Percentiles rank a stretch among this genome's conserved stretches.
Conservation (phyloP, 2,113 vertebrate genomes). For the Oriolus oriolus region DNA sequence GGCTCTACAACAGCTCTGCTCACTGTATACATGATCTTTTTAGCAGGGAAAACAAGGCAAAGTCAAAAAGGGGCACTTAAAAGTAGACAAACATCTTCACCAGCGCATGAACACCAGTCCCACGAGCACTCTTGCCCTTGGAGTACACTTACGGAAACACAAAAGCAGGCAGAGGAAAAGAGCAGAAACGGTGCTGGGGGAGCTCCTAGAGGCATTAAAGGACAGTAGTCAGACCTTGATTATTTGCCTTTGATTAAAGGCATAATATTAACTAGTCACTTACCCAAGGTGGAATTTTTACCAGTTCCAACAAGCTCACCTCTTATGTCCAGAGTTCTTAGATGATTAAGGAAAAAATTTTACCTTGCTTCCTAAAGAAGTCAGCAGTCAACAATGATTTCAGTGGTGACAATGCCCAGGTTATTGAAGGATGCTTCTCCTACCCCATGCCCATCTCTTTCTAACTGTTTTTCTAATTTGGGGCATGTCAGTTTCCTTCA, state of each 20-base stretch:
- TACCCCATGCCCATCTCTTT: neutral
- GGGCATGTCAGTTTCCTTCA: neutral
- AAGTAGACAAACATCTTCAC: neutral
- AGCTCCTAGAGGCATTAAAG: neutral
- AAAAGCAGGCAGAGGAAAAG: neutral
- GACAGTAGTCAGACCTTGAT: neutral
- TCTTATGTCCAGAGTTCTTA: neutral
- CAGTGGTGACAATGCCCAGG: fast-evolving
- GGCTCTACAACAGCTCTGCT: neutral
- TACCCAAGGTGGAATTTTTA: neutral
- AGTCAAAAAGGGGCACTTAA: neutral
- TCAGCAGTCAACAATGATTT: neutral
- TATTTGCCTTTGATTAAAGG: neutral
- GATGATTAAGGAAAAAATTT: neutral
- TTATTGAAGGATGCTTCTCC: neutral
- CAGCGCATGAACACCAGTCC: neutral
- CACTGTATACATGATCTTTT: fast-evolving
- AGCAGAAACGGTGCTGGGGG: neutral
- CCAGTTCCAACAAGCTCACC: neutral
- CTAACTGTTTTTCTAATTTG: neutral
- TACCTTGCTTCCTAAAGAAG: neutral
- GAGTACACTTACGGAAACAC: neutral
- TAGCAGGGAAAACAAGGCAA: neutral
- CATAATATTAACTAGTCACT: neutral
- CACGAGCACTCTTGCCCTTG: neutral